Percentiles rank a stretch among this genome's conserved stretches.
Evolutionary conservation across 2,888 invertebrate genomes (phyloP).

Genomic region (Amiota minor): DNA sequence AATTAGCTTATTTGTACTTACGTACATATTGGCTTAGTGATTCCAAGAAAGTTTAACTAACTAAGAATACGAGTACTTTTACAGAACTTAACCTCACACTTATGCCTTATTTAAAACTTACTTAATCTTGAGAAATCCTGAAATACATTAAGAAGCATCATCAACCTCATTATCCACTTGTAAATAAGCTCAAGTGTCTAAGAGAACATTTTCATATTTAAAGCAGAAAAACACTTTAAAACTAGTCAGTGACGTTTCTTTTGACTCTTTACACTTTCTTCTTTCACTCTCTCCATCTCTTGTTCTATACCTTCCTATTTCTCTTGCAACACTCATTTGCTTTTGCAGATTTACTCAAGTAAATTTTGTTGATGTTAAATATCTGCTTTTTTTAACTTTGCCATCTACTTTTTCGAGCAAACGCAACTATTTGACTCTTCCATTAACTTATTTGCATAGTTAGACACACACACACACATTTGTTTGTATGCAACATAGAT

Average conservation of each 20-base stretch:
- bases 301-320: background rate
- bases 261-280: background rate
- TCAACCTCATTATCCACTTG: too few relatives aligned
- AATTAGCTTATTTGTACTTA: too few relatives aligned
- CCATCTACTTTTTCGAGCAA: background rate
- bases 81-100: too few relatives aligned
- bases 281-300: background rate
- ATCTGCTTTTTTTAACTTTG: background rate
- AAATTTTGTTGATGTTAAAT: slow-evolving; percentile 1
- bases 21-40: too few relatives aligned
- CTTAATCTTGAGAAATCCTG: too few relatives aligned
- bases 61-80: too few relatives aligned
- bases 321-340: background rate
- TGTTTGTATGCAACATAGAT: background rate
- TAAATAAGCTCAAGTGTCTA: background rate
- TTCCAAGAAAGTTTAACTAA: too few relatives aligned
- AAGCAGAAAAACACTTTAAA: too few relatives aligned
- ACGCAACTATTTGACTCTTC: slow-evolving; percentile 16
- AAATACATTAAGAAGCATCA: too few relatives aligned
- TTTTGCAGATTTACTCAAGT: background rate
- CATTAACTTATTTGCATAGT: slow-evolving; percentile 25
- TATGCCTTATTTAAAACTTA: too few relatives aligned
- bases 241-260: background rate
- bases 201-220: too few relatives aligned
- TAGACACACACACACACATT: background rate